Evolutionary conservation across 1,140 invertebrate species (phyloP).

Genomic region (Meloidogyne floridensis): DNA sequence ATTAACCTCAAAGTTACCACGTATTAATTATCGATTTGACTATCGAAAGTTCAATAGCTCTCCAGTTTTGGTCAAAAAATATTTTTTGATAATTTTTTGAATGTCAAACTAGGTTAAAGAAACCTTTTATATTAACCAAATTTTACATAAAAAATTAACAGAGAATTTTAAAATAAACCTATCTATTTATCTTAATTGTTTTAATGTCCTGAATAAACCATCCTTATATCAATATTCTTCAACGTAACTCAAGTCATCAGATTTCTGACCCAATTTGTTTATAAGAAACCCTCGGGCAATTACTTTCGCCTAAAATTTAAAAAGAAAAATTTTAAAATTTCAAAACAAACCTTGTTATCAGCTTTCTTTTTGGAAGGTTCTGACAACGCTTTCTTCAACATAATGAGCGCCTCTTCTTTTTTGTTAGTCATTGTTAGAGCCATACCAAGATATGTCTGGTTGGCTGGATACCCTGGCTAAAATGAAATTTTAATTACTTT

Average conservation of each 20-base stretch:
- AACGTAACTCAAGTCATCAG: neutral
- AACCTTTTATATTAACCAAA: neutral
- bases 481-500: slow-evolving; percentile 16
- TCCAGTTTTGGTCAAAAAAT: neutral
- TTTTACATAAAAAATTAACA: neutral
- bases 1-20: slow-evolving; percentile 11
- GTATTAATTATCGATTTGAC: neutral
- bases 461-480: slow-evolving; percentile 46
- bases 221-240: neutral
- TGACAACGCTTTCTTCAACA: slow-evolving; percentile 43
- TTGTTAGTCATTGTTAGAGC: slow-evolving; percentile 31
- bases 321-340: neutral
- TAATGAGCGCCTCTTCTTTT: slow-evolving; percentile 43
- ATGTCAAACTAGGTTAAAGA: too few relatives aligned
- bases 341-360: slow-evolving; percentile 44
- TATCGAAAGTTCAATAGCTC: neutral
- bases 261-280: neutral
- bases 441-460: slow-evolving; percentile 49
- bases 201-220: neutral
- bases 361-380: slow-evolving; percentile 38
- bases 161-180: neutral
- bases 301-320: neutral
- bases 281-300: neutral
- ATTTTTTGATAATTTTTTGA: too few relatives aligned
- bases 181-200: neutral